Base-by-base conservation (phyloP, 2,113 vertebrate species). In the Mungos mungo region DNA sequence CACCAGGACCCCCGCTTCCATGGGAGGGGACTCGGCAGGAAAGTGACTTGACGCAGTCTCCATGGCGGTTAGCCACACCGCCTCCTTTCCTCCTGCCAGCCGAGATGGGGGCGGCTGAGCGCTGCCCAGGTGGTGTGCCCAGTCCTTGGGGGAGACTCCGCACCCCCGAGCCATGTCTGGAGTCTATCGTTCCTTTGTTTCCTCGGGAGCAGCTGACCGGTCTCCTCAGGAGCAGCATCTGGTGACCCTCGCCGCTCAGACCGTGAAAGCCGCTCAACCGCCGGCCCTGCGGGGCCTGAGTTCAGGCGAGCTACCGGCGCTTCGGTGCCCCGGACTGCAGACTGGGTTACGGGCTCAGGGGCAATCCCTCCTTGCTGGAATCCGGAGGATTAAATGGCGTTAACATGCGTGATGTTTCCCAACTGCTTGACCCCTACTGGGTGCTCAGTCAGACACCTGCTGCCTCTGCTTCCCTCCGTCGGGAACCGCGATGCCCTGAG, bases 91-190 rank as follows among this genome's bases (percentile, higher is more conserved):
- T 35, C n/a, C 3, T 11, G 47, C 41, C 2, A 27, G 2, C 4
- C 1, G 33, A 74, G 14, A 11, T 9, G 6, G 35, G 2, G 5
- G 54, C n/a, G 5, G 54, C n/a, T 50, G 21, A 71, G 66, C 4
- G 1, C 7, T 1, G 1, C 80, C 2, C 66, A 3, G 0, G 4
- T 65, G 0, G 83, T 29, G 25, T 15, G 5, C 18, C 63, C 33
- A 0, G 0, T 16, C 88, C 27, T 21, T 47, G 60, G 1, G 33
- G 60, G 25, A 4, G 7, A 7, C 63, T 5, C 35, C 0, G 5
- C 7, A 1, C 23, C 4, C 4, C 41, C 41, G 25, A 29, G 25
- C 2, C 29, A 6, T 33, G 7, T n/a, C 27, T 2, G 9, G 63
- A 29, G 9, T 45, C 85, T 33, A 2, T 54, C n/a, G 21, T 33